Evolutionary conservation across 2,888 invertebrate species (phyloP), one percentile per base, ranked within the genome.

Genomic region (Seira musarum): DNA sequence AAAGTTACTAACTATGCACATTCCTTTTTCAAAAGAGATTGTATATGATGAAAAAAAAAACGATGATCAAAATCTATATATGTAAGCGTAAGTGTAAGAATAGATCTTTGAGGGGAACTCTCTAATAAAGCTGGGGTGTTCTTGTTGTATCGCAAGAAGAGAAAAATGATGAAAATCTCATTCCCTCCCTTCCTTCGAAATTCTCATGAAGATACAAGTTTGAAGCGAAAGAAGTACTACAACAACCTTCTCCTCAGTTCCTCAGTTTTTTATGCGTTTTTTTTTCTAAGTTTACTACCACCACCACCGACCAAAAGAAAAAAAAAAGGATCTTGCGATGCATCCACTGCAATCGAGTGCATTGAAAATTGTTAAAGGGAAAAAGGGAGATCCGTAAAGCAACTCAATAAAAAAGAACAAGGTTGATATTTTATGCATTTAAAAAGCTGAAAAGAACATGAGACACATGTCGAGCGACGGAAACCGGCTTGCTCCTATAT

Each of bases 381-480:
- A 79, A 81, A 71, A 71, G 35, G 57, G 81, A 81, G 81, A 81
- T 77, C 72, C 76, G 72, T 81, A 77, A 67, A 53, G 65, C 79
- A 80, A 53, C 64, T 69, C 35, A 70, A 77, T 70, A 80, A 57
- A 71, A 76, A 80, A 70, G 74, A 81, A 72, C 71, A 81, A 81
- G 81, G 81, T 81, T 81, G 76, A 73, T 76, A 68, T 67, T 67
- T 49, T 77, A 77, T 81, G 77, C 68, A 81, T 81, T 81, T 81
- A 81, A 81, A 81, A 70, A 57, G 64, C 74, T 65, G 60, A 75
- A 57, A 24, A 77, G 70, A 70, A 75, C 35, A 76, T 57, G 71
- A 81, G 76, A 81, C 81, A 81, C 81, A 81, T 81, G 81, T 81
- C 81, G 81, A 81, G 81, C 77, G 81, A 81, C 81, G 81, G 81